Evolutionary conservation across 2,888 invertebrate species (phyloP).

Genomic region (Sphaerophoria taeniata): DNA sequence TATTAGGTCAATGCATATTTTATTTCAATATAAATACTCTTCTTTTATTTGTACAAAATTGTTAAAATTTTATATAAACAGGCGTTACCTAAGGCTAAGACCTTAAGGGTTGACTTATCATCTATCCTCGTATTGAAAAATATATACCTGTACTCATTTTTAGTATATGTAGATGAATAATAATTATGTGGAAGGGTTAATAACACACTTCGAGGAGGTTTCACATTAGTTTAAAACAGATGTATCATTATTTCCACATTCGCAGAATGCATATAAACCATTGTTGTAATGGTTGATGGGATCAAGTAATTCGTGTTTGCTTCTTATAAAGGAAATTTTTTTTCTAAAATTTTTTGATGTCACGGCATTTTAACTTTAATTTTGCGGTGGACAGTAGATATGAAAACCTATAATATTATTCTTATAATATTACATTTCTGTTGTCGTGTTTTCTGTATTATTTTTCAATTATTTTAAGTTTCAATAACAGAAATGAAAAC

Average conservation of each 20-base stretch:
- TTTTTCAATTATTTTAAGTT: constrained; percentile 63
- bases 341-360: constrained; percentile 49
- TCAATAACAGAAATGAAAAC: constrained; percentile 57
- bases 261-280: constrained; percentile 68
- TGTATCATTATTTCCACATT: constrained; percentile 71
- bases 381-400: constrained; percentile 62
- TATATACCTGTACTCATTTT: neutral
- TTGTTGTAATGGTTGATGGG: constrained; percentile 73
- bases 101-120: constrained; percentile 49
- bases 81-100: constrained; percentile 27
- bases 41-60: neutral
- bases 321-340: constrained; percentile 37
- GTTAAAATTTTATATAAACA: constrained; percentile 10
- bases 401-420: constrained; percentile 56
- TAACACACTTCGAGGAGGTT: constrained; percentile 57
- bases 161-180: neutral
- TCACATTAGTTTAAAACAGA: constrained; percentile 72
- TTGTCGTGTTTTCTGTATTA: constrained; percentile 55
- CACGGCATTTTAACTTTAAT: constrained; percentile 73
- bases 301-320: constrained; percentile 66
- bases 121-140: constrained; percentile 52
- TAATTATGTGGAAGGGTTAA: constrained; percentile 72
- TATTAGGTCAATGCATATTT: no score
- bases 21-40: neutral
- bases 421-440: constrained; percentile 59